phyloP scores from a whole-genome alignment of 2,888 invertebrate species.

The Cephalotes varians region DNA sequence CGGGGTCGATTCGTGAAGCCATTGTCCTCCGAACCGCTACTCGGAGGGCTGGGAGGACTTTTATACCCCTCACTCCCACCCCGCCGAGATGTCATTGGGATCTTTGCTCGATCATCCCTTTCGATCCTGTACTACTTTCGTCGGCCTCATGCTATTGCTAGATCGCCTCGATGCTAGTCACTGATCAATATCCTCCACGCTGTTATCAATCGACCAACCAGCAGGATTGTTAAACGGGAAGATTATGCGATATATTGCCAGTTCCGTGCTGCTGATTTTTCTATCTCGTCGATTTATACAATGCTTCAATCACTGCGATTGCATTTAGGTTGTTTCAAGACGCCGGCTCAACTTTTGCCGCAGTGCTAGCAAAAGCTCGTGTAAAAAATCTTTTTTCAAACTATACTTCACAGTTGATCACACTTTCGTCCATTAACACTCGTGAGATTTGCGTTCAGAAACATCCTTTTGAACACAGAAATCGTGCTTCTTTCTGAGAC shows the following conservation, averaged over 20 bases:
- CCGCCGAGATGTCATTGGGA: conserved; percentile 84
- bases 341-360: neutral
- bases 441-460: neutral
- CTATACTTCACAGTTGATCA: neutral
- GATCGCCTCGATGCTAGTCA: conserved; percentile 12
- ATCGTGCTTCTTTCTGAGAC: neutral
- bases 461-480: neutral
- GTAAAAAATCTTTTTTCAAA: neutral
- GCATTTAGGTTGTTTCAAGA: neutral
- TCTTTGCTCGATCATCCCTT: conserved; percentile 70
- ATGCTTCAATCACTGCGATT: neutral
- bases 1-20: conserved; percentile 81
- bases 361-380: neutral
- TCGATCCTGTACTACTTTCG: conserved; percentile 53
- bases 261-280: neutral
- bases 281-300: neutral
- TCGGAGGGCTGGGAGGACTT: conserved; percentile 82
- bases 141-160: conserved; percentile 32
- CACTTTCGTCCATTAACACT: neutral
- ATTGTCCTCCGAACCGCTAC: conserved; percentile 83
- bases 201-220: conserved; percentile 23
- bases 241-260: conserved; percentile 3
- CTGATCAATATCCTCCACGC: conserved; percentile 12
- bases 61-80: conserved; percentile 83
- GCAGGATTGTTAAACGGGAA: neutral